A percentile compares a stretch with the other conserved stretches of the same genome.
Conservation (phyloP, 2,113 vertebrate genomes). For the Picathartes gymnocephalus region DNA sequence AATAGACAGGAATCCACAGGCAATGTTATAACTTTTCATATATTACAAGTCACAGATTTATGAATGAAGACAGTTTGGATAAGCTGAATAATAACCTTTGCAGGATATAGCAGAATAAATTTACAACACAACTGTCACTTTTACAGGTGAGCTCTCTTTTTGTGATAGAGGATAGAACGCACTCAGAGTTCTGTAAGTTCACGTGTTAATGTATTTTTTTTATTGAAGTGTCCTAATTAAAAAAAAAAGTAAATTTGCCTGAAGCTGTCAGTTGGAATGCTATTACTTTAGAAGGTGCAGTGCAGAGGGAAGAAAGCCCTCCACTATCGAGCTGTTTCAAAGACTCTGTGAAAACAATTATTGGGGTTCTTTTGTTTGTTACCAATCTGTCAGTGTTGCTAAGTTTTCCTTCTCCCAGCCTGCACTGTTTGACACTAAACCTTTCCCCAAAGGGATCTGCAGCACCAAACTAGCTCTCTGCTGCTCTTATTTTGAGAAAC, state of each 20-base stretch:
- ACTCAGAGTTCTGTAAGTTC: neutral
- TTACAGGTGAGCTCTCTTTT: neutral
- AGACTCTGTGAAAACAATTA: neutral
- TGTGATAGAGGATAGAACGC: neutral
- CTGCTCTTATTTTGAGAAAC: neutral
- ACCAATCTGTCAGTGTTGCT: neutral
- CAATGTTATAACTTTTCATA: neutral
- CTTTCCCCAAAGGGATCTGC: neutral
- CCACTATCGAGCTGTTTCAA: fast-evolving
- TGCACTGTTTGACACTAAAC: neutral
- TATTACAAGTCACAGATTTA: neutral
- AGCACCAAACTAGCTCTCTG: neutral
- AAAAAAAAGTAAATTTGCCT: neutral
- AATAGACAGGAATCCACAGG: neutral
- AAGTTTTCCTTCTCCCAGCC: neutral
- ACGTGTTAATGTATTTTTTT: neutral
- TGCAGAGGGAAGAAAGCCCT: neutral
- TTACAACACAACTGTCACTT: neutral
- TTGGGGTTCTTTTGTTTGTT: neutral
- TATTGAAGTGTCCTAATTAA: neutral
- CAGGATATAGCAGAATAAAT: neutral
- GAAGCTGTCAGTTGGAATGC: neutral
- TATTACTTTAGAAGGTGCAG: neutral
- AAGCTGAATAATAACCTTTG: neutral
- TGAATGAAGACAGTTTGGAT: neutral